phyloP scores from a whole-genome alignment of 2,113 vertebrate species.

The Calyptommatus sinebrachiatus region DNA sequence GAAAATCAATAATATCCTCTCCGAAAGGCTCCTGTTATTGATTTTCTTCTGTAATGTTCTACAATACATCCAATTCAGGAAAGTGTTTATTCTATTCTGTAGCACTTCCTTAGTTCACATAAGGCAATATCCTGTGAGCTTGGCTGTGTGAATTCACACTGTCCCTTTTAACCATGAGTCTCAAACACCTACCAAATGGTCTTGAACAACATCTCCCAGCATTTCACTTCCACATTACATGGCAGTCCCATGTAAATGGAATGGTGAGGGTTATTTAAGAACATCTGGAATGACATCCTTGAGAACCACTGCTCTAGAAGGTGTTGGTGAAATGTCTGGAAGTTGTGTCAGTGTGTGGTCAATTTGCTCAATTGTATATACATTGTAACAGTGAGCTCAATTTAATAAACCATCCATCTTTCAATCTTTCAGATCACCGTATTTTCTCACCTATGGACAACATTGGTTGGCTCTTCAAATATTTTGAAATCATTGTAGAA shows the following conservation, averaged over 20 bases:
- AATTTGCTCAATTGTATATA: not conserved
- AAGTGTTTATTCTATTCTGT: not conserved
- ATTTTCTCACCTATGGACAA: not conserved
- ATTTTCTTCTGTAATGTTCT: not conserved
- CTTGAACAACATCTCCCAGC: too few relatives aligned
- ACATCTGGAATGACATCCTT: too few relatives aligned
- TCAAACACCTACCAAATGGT: not conserved
- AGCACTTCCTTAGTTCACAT: not conserved
- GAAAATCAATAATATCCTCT: not conserved
- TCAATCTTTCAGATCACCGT: not conserved
- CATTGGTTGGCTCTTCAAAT: not conserved
- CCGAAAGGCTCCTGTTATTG: not conserved
- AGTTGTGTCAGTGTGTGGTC: not conserved
- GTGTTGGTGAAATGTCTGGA: not conserved
- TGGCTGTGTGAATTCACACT: not conserved
- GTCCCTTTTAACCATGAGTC: not conserved
- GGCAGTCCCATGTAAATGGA: too few relatives aligned
- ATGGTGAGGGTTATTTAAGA: too few relatives aligned
- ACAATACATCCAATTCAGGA: not conserved
- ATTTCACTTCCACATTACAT: too few relatives aligned
- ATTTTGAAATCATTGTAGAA: not conserved
- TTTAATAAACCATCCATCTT: not conserved
- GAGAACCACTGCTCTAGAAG: too few relatives aligned
- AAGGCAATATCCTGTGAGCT: not conserved
- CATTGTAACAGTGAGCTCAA: not conserved